Base-by-base conservation (phyloP, 1,140 invertebrate species). In the Drosophila varians region DNA sequence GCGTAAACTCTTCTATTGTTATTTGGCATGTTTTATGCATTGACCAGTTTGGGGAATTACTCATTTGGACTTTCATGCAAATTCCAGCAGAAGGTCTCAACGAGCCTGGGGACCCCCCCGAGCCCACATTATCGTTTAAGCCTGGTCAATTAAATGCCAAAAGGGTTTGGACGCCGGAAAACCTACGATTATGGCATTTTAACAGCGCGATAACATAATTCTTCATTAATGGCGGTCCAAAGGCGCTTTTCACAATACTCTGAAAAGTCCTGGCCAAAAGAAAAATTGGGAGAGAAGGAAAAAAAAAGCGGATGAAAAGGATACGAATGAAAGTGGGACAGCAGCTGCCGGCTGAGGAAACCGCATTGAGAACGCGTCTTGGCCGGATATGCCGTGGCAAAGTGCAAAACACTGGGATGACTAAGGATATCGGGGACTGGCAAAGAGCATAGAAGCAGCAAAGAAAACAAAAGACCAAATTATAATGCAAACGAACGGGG, bases 131-230 rank as follows among this genome's bases (percentile, higher is more conserved):
- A 5, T 18, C 25, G 11, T 4, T 23, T 25, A 25, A 43, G 46
- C 16, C 45, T 1, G 11, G 36, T 26, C 16, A 66, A 45, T 66
- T 66, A 34, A 2, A 19, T 4, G n/a, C 19, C 11, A 45, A 31
- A n/a, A 31, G 36, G 57, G 34, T 31, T 12, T 11, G 11, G 26
- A 8, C 9, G 19, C n/a, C 3, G 8, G 23, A 18, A 1, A 7
- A 21, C n/a, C 58, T 8, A 11, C 46, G 45, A 40, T 72, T 75
- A 80, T 51, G 34, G 46, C 54, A 43, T 49, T 54, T 64, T 87
- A 74, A 82, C 82, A 86, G 77, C 48, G 77, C 64, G 73, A 68
- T 86, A 87, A 87, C 82, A 86, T 87, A 71, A 87, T 87, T 80
- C 86, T 82, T 77, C 69, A 86, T 86, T 86, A 87, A 71, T 46